Conservation (phyloP, 2,888 invertebrate genomes). For the Nymphalis urticae region DNA sequence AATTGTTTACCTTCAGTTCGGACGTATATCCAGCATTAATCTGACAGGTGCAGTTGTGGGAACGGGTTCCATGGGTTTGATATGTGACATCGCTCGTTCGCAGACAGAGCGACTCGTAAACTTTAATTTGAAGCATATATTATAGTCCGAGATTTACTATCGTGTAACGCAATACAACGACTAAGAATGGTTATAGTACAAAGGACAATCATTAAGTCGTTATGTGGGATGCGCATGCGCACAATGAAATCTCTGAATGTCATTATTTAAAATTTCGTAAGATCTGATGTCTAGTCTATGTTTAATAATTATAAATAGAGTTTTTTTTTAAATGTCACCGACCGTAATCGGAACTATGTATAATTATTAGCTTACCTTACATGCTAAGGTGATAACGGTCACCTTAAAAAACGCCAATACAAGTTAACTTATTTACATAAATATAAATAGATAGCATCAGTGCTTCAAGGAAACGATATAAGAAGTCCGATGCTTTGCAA, state of each 20-base stretch:
- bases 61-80: constrained; percentile 66
- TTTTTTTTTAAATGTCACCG: constrained; percentile 3
- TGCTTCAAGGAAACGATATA: too few relatives aligned
- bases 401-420: too few relatives aligned
- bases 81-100: constrained; percentile 63
- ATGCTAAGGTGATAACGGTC: too few relatives aligned
- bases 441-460: too few relatives aligned
- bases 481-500: too few relatives aligned
- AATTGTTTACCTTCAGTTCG: constrained; percentile 53
- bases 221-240: constrained; percentile 39
- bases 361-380: neutral
- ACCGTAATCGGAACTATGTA: neutral
- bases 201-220: constrained; percentile 62
- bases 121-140: constrained; percentile 72
- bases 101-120: constrained; percentile 71
- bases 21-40: constrained; percentile 60
- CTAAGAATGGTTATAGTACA: constrained; percentile 61
- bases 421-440: too few relatives aligned
- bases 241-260: constrained; percentile 11
- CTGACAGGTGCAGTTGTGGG: constrained; percentile 66
- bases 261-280: constrained; percentile 12
- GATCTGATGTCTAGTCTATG: constrained; percentile 1
- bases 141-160: constrained; percentile 65
- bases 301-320: neutral
- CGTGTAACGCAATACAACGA: constrained; percentile 61